Evolutionary conservation across 1,140 invertebrate species (phyloP).

Genomic region (Calosoma granatense): DNA sequence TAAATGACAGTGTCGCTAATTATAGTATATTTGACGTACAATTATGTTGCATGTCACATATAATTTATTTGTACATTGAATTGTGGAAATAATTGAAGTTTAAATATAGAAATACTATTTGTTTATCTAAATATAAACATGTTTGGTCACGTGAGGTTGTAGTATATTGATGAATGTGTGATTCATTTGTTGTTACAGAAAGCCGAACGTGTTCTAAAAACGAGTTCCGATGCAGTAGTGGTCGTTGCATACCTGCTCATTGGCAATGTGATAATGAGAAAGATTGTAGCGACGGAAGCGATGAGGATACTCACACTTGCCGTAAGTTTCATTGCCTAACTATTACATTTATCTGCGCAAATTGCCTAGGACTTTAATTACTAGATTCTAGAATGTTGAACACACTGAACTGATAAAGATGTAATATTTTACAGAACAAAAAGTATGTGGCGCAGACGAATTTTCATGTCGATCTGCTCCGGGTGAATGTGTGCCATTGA

Average conservation of each 20-base stretch:
- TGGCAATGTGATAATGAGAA: conserved; percentile 58
- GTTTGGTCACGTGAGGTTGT: no score
- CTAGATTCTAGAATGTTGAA: conserved; percentile 12
- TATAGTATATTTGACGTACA: no score
- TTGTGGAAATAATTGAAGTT: no score
- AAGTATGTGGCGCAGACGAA: conserved; percentile 73
- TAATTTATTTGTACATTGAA: no score
- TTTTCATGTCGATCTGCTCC: conserved; percentile 69
- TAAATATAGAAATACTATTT: no score
- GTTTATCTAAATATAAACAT: no score
- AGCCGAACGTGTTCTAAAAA: conserved; percentile 43
- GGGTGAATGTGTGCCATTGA: conserved; percentile 77
- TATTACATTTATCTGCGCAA: no score
- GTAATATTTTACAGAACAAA: conserved; percentile 54
- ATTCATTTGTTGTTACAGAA: conserved; percentile 25
- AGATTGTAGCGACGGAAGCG: conserved; percentile 57
- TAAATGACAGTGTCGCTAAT: no score
- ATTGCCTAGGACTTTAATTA: conserved; percentile 13
- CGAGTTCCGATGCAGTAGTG: conserved; percentile 48
- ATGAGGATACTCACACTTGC: conserved; percentile 60
- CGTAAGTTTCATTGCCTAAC: conserved; percentile 58
- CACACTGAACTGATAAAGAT: neutral
- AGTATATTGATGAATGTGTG: no score
- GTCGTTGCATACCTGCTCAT: conserved; percentile 58
- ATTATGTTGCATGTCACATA: no score